Conservation (phyloP, 2,113 vertebrate genomes). For the Gymnocephalus cernua region DNA sequence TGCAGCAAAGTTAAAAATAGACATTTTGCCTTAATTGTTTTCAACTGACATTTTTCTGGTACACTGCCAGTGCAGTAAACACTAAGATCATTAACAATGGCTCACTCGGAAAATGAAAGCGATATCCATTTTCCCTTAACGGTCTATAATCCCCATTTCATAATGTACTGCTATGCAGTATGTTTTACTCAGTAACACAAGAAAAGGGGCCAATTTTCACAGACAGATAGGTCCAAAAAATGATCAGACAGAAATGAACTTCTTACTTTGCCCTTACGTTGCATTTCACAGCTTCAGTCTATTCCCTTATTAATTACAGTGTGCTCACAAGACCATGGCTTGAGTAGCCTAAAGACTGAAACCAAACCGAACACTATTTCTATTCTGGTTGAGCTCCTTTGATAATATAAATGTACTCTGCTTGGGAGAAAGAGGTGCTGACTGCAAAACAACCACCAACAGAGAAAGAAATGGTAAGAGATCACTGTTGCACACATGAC, state of each 20-base stretch:
- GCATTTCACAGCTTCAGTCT: conserved; percentile 21
- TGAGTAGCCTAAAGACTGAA: conserved; percentile 35
- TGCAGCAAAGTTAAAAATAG: conserved; percentile 18
- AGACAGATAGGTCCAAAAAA: not conserved
- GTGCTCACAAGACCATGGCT: conserved; percentile 38
- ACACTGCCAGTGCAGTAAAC: not conserved
- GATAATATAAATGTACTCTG: not conserved
- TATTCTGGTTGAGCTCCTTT: conserved; percentile 30
- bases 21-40: not conserved
- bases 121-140: not conserved
- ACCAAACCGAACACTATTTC: conserved; percentile 30
- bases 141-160: not conserved
- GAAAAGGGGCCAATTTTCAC: not conserved
- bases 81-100: too few species aligned
- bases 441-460: conserved; percentile 17
- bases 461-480: not conserved
- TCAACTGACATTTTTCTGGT: conserved; percentile 9
- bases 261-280: conserved; percentile 11
- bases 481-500: not conserved
- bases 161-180: not conserved
- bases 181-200: not conserved
- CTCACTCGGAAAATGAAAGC: not conserved
- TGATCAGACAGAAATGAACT: not conserved
- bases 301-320: conserved; percentile 45
- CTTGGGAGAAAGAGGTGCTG: not conserved